Conservation (phyloP, 2,797 vertebrate species). For the Eulemur albifrons region DNA sequence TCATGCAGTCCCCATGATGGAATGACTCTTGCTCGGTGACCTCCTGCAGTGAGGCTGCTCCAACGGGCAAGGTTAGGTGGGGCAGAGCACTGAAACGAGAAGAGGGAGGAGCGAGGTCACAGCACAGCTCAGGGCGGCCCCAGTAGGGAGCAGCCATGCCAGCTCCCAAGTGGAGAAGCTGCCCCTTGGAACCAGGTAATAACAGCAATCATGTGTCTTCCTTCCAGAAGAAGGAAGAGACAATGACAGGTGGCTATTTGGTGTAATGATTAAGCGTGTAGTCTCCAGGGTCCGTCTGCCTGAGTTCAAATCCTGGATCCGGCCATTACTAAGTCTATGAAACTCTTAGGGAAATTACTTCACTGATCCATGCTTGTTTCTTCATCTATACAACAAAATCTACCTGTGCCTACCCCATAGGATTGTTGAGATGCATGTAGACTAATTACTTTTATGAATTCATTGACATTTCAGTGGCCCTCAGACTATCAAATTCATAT, state of each 20-base stretch:
- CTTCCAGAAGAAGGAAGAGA: neutral
- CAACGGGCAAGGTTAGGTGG: slow-evolving; percentile 86
- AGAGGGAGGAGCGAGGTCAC: slow-evolving; percentile 31
- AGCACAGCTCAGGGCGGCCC: neutral
- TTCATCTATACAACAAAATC: neutral
- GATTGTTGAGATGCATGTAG: neutral
- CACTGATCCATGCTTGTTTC: neutral
- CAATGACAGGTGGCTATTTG: neutral
- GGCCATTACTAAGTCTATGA: neutral
- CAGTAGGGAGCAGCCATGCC: fast-evolving
- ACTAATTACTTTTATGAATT: slow-evolving; percentile 55
- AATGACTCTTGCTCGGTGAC: slow-evolving; percentile 76
- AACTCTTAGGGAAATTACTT: neutral
- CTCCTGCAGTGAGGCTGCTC: slow-evolving; percentile 70
- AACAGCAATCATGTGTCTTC: neutral
- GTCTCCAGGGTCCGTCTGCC: neutral
- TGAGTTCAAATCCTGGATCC: neutral
- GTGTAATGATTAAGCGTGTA: fast-evolving
- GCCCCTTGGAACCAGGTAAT: neutral
- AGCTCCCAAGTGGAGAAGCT: neutral
- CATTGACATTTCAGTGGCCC: slow-evolving; percentile 41
- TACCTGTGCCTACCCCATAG: neutral
- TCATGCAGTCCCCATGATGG: slow-evolving; percentile 82
- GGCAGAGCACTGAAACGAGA: slow-evolving; percentile 90
- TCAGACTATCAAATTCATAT: neutral